Evolutionary conservation across 2,888 invertebrate genomes (phyloP), one percentile per base, ranked within the genome.

Genomic region (Gymnosoma rotundatum): DNA sequence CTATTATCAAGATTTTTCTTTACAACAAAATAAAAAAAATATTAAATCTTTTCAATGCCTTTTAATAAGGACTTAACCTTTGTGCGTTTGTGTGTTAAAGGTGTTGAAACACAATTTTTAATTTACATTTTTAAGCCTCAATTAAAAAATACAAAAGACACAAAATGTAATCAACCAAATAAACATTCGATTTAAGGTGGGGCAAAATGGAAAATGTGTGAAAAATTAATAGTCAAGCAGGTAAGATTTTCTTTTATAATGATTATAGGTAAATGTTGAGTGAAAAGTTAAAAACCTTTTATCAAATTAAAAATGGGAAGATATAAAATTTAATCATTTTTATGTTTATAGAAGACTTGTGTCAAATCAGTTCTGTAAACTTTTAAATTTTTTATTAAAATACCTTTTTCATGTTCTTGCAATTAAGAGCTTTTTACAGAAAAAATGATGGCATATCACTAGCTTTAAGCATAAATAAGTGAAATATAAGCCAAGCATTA

Each of bases 101-200:
- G 20, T 21, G 48, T 50, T 66, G 20, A 18, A 56, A 64, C 20
- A 25, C 2, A 7, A 54, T 79, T 12, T 66, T 21, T 10, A 78
- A 63, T 56, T 8, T n/a, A 42, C 10, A 45, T 52, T 50, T 50
- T 52, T 58, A 79, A 66, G 64, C 56, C 64, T 52, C 52, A 50
- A 60, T 60, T 54, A 60, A 79, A 66, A 21, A 64, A 20, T 25
- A 66, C 58, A 64, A 79, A 70, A 60, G 72, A 12, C n/a, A 9
- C 18, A 20, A 10, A 58, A 50, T 63, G 42, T 56, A 20, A 45
- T 63, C 70, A 56, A 9, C 12, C 18, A 56, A 56, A 72, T 38
- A 64, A 48, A 64, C 20, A 58, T 50, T n/a, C 32, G 4, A 45
- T n/a, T n/a, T 58, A 12, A 12, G 10, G 42, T 42, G 12, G 3